Evolutionary conservation across 1,140 invertebrate genomes (phyloP), one percentile per base, ranked within the genome.

Genomic region (Metaphire vulgaris): DNA sequence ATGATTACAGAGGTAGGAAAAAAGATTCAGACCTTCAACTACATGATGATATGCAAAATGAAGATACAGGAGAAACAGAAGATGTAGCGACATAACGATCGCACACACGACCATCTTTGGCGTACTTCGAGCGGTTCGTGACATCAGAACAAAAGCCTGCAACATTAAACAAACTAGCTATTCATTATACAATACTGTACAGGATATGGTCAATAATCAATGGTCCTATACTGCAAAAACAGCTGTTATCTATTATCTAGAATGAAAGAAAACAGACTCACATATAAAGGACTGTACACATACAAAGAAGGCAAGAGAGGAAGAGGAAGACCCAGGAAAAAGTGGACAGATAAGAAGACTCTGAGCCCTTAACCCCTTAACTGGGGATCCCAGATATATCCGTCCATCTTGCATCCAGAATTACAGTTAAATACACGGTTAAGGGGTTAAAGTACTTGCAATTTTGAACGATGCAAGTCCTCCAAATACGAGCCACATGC

Each of bases 11-110:
- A 66, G 26, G 6, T 15, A 41, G n/a, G n/a, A n/a, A 75, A 2
- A 2, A 34, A 31, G 32, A 21, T 75, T 71, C 75, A 77, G 80
- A 86, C 86, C 86, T 86, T 86, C 84, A 67, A 87, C 86, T 78
- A 86, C 82, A 68, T 83, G 82, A 79, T 87, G 86, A 81, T 87
- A 87, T 28, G 86, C 86, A 82, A 87, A 87, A 80, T 87, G 86
- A 74, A 87, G 76, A 80, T 87, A 87, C 0, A 87, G 77, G 12
- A 87, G 78, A 76, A 87, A 87, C 1, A 85, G 76, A 29, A 87
- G 79, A 78, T 87, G 85, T 31, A 87, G 72, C 29, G 80, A 67
- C 14, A 80, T 81, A 15, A 86, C 76, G 31, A 77, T 71, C n/a
- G 79, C 80, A 74, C 82, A 82, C 0, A 87, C 79, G 72, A 86